These are phyloP conservation scores for Syngnathus scovelli DNA, from an alignment of 2,113 vertebrate genomes.

Conservation along the genomic window DNA sequence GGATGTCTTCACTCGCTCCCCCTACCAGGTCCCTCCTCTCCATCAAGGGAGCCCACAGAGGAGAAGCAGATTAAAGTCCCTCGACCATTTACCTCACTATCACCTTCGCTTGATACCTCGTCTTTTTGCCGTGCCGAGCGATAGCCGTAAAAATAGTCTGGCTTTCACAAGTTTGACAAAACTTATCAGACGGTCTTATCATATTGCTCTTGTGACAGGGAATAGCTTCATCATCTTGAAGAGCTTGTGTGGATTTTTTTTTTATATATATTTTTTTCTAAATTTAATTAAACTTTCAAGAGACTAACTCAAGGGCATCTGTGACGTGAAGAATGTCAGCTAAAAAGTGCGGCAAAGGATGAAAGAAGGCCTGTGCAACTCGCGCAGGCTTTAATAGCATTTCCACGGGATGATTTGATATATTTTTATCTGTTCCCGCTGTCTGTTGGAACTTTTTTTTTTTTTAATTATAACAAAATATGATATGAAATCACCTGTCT, in stretches of 20 bases:
- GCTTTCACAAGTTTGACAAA: constrained; percentile 34
- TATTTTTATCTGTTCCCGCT: constrained; percentile 30
- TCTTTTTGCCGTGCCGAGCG: constrained; percentile 7
- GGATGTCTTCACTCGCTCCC: constrained; percentile 56
- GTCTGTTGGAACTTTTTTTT: neutral
- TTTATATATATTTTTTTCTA: constrained; percentile 1
- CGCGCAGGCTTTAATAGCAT: constrained; percentile 16
- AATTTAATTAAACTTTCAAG: constrained; percentile 25
- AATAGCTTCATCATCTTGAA: constrained; percentile 7
- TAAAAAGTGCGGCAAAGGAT: constrained; percentile 18
- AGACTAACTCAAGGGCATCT: constrained; percentile 19
- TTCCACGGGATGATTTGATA: constrained; percentile 16
- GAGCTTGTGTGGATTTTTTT: constrained; percentile 6
- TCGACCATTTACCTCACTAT: constrained; percentile 49
- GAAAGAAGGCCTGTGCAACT: constrained; percentile 6
- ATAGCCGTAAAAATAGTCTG: constrained; percentile 24
- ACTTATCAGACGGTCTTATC: constrained; percentile 27
- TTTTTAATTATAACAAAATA: constrained; percentile 16
- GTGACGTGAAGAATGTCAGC: constrained; percentile 29
- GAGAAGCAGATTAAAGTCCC: constrained; percentile 48
- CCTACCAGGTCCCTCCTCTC: constrained; percentile 58
- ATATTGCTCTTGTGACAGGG: constrained; percentile 17
- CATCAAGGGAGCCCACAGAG: constrained; percentile 50
- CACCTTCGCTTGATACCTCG: constrained; percentile 50
- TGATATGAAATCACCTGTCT: constrained; percentile 16